Conservation (phyloP, 1,140 invertebrate species). For the Pomacea maculata region DNA sequence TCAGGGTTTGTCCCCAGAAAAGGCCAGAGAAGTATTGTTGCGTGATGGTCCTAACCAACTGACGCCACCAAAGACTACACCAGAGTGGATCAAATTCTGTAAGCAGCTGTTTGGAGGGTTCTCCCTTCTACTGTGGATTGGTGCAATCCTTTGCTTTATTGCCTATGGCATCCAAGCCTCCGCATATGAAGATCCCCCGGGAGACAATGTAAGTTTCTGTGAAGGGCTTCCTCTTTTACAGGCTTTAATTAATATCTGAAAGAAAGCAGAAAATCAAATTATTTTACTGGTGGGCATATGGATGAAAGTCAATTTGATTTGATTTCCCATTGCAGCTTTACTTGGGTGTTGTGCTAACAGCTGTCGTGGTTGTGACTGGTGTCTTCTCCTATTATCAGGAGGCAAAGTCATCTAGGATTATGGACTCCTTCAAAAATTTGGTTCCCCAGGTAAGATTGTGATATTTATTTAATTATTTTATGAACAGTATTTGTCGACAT, state of each 20-base stretch:
- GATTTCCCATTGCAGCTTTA: constrained; percentile 60
- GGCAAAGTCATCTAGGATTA: constrained; percentile 67
- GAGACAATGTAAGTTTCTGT: constrained; percentile 56
- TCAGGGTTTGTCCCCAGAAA: constrained; percentile 86
- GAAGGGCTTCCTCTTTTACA: not conserved
- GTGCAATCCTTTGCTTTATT: constrained; percentile 95
- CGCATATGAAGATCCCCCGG: constrained; percentile 56
- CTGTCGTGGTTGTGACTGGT: constrained; percentile 67
- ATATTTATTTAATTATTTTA: too few species aligned
- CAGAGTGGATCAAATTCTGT: constrained; percentile 98
- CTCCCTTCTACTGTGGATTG: constrained; percentile 95
- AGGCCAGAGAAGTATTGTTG: constrained; percentile 91
- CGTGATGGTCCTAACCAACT: constrained; percentile 95
- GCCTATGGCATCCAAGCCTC: constrained; percentile 92
- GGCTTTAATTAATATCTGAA: not conserved
- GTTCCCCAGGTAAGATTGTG: constrained; percentile 62
- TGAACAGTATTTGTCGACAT: too few species aligned
- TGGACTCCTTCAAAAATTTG: constrained; percentile 69
- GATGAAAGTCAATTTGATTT: constrained; percentile 11
- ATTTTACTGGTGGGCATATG: too few species aligned
- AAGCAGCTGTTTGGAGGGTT: constrained; percentile 98
- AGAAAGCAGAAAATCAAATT: not conserved
- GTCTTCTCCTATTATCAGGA: constrained; percentile 69
- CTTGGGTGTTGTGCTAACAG: constrained; percentile 68
- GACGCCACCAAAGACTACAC: constrained; percentile 93